phyloP scores from a whole-genome alignment of 92 coral and sea anemone species.

The Porites lobata region DNA sequence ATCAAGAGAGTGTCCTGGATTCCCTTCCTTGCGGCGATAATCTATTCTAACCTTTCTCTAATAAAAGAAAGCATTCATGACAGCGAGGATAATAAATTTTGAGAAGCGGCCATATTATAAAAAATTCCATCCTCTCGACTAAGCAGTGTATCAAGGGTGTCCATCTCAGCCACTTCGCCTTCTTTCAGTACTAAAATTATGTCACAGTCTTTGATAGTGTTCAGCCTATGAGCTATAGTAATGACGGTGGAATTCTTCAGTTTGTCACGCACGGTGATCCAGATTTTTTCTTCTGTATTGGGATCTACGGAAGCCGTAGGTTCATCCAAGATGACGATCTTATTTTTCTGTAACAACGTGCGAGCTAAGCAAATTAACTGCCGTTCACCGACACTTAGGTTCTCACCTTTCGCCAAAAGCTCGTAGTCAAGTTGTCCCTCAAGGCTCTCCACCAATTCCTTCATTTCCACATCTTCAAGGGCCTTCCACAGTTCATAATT shows the following conservation, averaged over 20 bases:
- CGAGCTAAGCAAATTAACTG: slow-evolving; percentile 55
- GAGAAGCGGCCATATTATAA: slow-evolving; percentile 27
- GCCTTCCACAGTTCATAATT: slow-evolving; percentile 33
- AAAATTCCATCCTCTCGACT: slow-evolving; percentile 23
- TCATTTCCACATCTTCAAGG: slow-evolving; percentile 31
- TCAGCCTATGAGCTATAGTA: slow-evolving; percentile 40
- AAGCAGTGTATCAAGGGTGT: slow-evolving; percentile 9
- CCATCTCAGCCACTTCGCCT: slow-evolving; percentile 35
- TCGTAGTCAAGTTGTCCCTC: slow-evolving; percentile 43
- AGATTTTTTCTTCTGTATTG: slow-evolving; percentile 32
- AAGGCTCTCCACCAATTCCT: slow-evolving; percentile 19
- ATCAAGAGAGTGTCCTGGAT: no score
- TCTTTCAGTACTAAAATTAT: slow-evolving; percentile 27
- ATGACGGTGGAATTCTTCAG: slow-evolving; percentile 42
- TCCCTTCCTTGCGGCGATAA: no score
- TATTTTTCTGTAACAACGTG: slow-evolving; percentile 24
- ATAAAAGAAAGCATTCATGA: no score
- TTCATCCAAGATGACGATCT: slow-evolving; percentile 46
- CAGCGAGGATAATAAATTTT: not conserved
- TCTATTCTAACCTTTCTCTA: no score
- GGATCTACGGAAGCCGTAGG: slow-evolving; percentile 51
- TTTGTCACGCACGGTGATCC: slow-evolving; percentile 44
- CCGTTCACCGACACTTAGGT: slow-evolving; percentile 48
- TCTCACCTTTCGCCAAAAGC: slow-evolving; percentile 28
- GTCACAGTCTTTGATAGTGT: slow-evolving; percentile 41